A percentile compares a stretch with the other conserved stretches of the same genome.
Conservation (phyloP, 92 coral and sea anemone genomes). For the Nematostella vectensis region DNA sequence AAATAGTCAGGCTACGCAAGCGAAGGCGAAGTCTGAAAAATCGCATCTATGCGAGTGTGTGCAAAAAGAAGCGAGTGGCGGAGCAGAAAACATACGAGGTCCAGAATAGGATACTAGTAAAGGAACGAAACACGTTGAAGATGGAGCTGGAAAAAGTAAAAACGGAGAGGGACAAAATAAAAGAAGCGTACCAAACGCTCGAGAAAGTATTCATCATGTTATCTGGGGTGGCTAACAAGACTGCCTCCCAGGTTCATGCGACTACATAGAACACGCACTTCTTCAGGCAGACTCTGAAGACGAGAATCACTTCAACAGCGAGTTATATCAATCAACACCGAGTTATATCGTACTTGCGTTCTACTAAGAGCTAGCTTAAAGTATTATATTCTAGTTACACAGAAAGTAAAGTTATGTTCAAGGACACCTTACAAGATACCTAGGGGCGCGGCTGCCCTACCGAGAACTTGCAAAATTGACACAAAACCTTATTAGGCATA, state of each 20-base stretch:
- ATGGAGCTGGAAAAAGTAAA: neutral
- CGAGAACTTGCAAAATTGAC: too few species aligned
- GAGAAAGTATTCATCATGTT: neutral
- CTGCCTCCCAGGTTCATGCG: neutral
- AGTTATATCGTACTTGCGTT: too few species aligned
- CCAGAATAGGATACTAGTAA: neutral
- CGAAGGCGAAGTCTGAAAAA: slow-evolving; percentile 2
- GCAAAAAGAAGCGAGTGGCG: neutral
- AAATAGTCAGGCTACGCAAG: neutral
- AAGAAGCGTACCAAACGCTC: neutral
- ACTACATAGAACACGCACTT: too few species aligned
- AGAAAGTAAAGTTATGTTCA: too few species aligned
- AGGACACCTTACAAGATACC: too few species aligned
- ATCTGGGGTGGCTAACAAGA: neutral
- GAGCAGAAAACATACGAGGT: neutral
- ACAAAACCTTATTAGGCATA: too few species aligned
- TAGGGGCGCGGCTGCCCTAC: too few species aligned
- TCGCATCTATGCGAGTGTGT: neutral
- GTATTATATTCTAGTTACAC: too few species aligned
- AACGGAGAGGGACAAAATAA: neutral
- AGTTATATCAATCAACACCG: too few species aligned
- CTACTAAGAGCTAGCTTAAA: too few species aligned
- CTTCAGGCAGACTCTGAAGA: too few species aligned
- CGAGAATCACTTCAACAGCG: too few species aligned
- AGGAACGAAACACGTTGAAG: neutral